phyloP scores from a whole-genome alignment of 2,888 invertebrate genomes.

The Aproaerema taeniolella region DNA sequence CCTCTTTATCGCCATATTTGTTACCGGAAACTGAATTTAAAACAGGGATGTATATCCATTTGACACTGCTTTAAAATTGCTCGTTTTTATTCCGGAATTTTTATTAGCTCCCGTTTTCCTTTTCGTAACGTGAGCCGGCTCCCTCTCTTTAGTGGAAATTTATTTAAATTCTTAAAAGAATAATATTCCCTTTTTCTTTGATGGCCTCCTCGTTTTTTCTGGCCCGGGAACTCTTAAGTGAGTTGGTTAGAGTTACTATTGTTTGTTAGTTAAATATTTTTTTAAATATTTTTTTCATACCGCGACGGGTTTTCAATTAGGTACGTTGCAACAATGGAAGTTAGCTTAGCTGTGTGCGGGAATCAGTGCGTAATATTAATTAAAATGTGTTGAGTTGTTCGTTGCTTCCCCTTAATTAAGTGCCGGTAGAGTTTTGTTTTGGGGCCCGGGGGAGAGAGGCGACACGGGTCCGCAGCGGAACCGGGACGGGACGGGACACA shows the following conservation, averaged over 20 bases:
- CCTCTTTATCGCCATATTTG: conserved; percentile 31
- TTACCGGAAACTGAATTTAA: conserved; percentile 33
- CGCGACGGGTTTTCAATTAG: conserved; percentile 41
- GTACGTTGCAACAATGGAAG: conserved; percentile 39
- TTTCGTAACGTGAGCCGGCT: conserved; percentile 57
- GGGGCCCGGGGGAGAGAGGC: conserved; percentile 45
- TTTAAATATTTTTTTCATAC: neutral
- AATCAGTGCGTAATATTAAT: conserved; percentile 58
- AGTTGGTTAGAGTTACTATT: conserved; percentile 44
- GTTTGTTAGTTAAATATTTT: conserved; percentile 20
- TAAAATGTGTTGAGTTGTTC: conserved; percentile 59
- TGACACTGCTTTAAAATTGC: conserved; percentile 54
- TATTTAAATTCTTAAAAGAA: conserved; percentile 70
- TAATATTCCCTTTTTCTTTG: conserved; percentile 48
- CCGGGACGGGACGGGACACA: conserved; percentile 32
- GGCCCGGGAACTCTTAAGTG: conserved; percentile 50
- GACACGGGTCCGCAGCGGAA: conserved; percentile 29
- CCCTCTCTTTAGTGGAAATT: conserved; percentile 54
- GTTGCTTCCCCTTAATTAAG: conserved; percentile 66
- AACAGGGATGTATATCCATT: conserved; percentile 42
- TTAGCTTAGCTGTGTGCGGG: conserved; percentile 21
- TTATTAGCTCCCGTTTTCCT: conserved; percentile 62
- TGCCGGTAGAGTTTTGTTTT: conserved; percentile 57
- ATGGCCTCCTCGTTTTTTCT: conserved; percentile 36
- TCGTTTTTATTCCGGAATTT: conserved; percentile 52